phyloP scores from a whole-genome alignment of 2,888 invertebrate genomes.

The Euclidia mi region DNA sequence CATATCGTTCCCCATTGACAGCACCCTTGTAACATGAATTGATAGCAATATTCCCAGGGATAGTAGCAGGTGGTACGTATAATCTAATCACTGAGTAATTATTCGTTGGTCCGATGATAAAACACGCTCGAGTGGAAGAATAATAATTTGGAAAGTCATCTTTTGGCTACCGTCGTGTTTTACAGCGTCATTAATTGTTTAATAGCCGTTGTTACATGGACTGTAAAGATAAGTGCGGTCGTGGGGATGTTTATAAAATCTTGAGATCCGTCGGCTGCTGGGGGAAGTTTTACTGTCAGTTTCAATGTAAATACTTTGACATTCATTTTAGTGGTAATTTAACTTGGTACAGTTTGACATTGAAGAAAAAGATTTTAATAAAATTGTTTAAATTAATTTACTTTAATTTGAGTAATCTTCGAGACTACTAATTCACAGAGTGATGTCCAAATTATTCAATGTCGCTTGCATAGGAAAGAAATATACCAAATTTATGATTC shows the following conservation, averaged over 20 bases:
- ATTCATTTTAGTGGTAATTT: slow-evolving; percentile 8
- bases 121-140: slow-evolving; percentile 65
- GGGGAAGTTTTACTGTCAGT: slow-evolving; percentile 42
- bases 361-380: no score
- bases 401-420: no score
- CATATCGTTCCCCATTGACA: slow-evolving; percentile 49
- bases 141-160: slow-evolving; percentile 63
- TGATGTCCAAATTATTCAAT: no score
- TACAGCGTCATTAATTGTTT: slow-evolving; percentile 84
- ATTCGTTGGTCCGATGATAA: slow-evolving; percentile 61
- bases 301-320: slow-evolving; percentile 43
- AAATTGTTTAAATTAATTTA: no score
- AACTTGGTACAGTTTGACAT: no score
- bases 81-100: slow-evolving; percentile 57
- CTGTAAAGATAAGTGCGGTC: slow-evolving; percentile 79
- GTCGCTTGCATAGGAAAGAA: no score
- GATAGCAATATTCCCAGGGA: slow-evolving; percentile 68
- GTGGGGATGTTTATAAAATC: slow-evolving; percentile 78
- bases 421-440: no score
- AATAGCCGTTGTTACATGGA: slow-evolving; percentile 76
- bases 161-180: slow-evolving; percentile 77
- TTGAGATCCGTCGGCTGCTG: slow-evolving; percentile 58
- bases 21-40: slow-evolving; percentile 31
- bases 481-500: no score
- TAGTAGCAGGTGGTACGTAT: slow-evolving; percentile 64